Evolutionary conservation across 2,797 vertebrate species (phyloP), one percentile per base, ranked within the genome.

Genomic region (Fistularia commersonii): DNA sequence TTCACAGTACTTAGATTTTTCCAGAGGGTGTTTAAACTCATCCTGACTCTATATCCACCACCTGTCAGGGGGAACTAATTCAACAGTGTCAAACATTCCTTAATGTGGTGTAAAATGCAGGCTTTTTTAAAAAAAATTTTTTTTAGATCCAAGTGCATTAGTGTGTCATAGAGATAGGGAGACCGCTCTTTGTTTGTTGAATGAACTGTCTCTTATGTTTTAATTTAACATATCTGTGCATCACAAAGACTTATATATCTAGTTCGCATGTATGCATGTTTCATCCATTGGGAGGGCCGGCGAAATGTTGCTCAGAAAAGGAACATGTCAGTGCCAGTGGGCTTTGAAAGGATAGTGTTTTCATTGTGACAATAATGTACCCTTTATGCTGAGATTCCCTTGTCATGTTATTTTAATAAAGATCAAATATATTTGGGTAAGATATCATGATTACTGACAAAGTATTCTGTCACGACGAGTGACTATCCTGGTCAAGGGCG

Each of bases 211-310:
- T 79, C 54, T 48, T n/a, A 54, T 69, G 64, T 74, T 78, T 66
- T 86, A 82, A 87, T 83, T 87, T 83, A 85, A 83, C 69, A 71
- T 82, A 72, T 77, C 42, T 62, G 45, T 71, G 55, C 74, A 53
- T 69, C 58, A 58, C 55, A 70, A 71, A 66, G 41, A 66, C 41
- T 51, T 58, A n/a, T 71, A 47, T 77, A 79, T 67, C 49, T 75
- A 70, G 37, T 66, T 60, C 67, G 13, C 72, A 66, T 81, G 55
- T 82, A 74, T 70, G 15, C 76, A 61, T 23, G 39, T 49, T 56
- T 69, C 66, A 72, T 69, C 35, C 61, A 53, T 54, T 79, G 64
- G 64, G 56, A 67, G 54, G 77, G 60, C 46, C 64, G 43, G 7
- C 45, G 41, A 62, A 53, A 59, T 52, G 41, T 60, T 51, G 39